Evolutionary conservation across 2,113 vertebrate species (phyloP).

Genomic region (Gobio gobio): DNA sequence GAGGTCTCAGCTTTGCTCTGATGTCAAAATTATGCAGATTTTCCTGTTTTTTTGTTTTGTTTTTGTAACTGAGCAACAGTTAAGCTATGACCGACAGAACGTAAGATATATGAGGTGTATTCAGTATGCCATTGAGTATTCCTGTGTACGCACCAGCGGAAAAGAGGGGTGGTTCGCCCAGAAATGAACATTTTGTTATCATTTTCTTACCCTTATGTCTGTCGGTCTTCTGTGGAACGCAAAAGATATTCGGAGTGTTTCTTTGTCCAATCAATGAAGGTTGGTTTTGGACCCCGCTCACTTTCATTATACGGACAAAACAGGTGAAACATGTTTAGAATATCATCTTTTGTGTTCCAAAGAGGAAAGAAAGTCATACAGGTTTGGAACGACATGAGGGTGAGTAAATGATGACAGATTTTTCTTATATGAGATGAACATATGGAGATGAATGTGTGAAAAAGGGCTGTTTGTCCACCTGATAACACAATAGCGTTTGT

Average conservation of each 20-base stretch:
- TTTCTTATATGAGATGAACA: not conserved
- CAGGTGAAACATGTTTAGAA: not conserved
- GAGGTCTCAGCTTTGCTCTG: constrained; percentile 37
- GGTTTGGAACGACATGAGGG: not conserved
- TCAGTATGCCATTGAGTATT: constrained; percentile 3
- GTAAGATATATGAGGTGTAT: not conserved
- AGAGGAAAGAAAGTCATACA: not conserved
- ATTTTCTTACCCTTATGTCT: not conserved
- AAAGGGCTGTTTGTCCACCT: constrained; percentile 1
- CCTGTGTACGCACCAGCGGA: not conserved
- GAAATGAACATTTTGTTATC: not conserved
- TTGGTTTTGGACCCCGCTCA: not conserved
- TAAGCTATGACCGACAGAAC: not conserved
- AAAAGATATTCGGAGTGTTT: not conserved
- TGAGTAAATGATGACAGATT: not conserved
- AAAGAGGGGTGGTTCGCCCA: not conserved
- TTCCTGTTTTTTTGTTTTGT: not conserved
- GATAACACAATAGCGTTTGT: not conserved
- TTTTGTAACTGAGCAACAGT: constrained; percentile 26
- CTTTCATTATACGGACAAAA: not conserved
- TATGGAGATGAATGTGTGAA: not conserved
- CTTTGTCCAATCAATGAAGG: not conserved
- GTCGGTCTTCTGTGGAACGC: not conserved
- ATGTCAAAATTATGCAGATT: constrained; percentile 46
- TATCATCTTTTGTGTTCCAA: not conserved